Base-by-base conservation (phyloP, 1,140 invertebrate species). In the Doryteuthis pealeii region DNA sequence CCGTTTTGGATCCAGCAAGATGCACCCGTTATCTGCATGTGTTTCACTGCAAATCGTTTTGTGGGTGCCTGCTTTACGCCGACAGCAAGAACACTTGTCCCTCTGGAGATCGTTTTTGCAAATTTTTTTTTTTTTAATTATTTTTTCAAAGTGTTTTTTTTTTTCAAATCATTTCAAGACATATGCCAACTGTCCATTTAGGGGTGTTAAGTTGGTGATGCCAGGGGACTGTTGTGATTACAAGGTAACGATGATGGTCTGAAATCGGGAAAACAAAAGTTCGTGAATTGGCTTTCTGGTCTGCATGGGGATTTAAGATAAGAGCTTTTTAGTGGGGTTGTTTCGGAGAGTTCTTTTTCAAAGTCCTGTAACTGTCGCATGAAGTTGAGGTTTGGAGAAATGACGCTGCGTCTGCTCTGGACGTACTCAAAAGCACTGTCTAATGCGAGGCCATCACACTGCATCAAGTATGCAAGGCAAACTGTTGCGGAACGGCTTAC, bases 401-500 rank as follows among this genome's bases (percentile, higher is more conserved):
- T 97, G 85, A 97, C 96, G 35, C 92, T 92, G 69, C 96, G 90
- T 54, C 92, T 91, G 45, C 91, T 90, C 84, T 96, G 94, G 65
- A 98, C 95, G 81, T 93, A 91, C 78, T 93, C 92, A 88, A 94
- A 97, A 1, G 96, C 95, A 80, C 96, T 93, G 40, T 95, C 90
- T 89, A 96, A 93, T 22, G 92, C 92, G 80, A 95, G 85, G 54
- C 91, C 90, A 80, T 93, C 93, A 87, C 94, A 92, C 79, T 93
- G 92, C 95, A 98, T 97, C 78, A 97, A 91, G 88, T 96, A 98
- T n/a, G 95, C 96, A 78, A 97, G 95, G 80, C 94, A 94, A 75
- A 98, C 93, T 28, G 96, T 97, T 66, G 96, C 94, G 75, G 95
- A 97, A 76, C 96, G 91, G 31, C 95, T 96, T 18, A 98, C 93